phyloP scores from a whole-genome alignment of 2,888 invertebrate species.

The Eupithecia vulgata region DNA sequence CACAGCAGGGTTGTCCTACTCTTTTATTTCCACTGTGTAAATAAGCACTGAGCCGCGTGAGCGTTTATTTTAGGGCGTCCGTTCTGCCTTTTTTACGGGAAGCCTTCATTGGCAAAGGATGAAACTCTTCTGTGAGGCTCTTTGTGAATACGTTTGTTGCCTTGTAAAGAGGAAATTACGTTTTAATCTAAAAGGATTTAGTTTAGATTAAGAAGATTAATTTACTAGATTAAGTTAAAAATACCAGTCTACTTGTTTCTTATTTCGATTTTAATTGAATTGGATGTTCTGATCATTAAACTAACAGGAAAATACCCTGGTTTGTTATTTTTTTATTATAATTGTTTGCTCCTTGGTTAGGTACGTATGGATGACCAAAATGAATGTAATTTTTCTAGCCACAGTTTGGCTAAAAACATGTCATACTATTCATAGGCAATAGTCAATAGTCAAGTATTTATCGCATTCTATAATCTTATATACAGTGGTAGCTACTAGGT shows the following conservation, averaged over 20 bases:
- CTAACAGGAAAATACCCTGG: too few species aligned
- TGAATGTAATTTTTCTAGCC: too few species aligned
- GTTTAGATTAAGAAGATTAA: too few species aligned
- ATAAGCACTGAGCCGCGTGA: slow-evolving; percentile 16
- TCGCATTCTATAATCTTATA: too few species aligned
- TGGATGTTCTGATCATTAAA: not conserved
- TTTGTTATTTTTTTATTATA: not conserved
- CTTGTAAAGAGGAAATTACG: slow-evolving; percentile 6
- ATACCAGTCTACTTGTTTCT: not conserved
- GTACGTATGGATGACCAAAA: not conserved
- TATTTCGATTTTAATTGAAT: not conserved
- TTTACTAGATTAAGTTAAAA: too few species aligned
- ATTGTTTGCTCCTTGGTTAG: not conserved
- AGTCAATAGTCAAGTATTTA: too few species aligned
- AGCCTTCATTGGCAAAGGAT: slow-evolving; percentile 46
- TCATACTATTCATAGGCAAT: too few species aligned
- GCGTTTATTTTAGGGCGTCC: slow-evolving; percentile 52
- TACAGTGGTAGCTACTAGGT: too few species aligned
- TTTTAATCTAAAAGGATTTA: not conserved
- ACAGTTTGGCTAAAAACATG: too few species aligned
- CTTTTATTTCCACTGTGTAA: slow-evolving; percentile 2
- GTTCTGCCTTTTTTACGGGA: slow-evolving; percentile 44
- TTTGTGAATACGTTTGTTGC: slow-evolving; percentile 8
- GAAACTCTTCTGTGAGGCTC: slow-evolving; percentile 13
- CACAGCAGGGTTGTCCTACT: not conserved